Base-by-base conservation (phyloP, 2,797 vertebrate genomes). In the Crax fasciolata region DNA sequence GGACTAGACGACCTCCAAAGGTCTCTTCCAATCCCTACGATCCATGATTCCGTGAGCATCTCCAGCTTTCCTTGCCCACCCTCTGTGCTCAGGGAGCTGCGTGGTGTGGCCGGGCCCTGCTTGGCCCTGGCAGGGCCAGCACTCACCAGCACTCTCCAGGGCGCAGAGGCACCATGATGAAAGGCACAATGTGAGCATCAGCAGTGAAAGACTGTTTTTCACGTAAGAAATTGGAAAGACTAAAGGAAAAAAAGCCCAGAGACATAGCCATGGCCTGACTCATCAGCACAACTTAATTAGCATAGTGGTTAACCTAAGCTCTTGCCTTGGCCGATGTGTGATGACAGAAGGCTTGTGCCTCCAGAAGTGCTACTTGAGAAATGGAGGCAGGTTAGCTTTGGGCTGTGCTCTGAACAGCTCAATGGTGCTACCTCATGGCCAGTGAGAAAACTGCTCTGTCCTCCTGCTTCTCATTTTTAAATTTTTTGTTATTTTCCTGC, bases 351-450 rank as follows among this genome's bases (percentile, higher is more conserved):
- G 6, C 11, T 62, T 55, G n/a, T 48, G 35, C 35, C 70, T 73
- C 80, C 70, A 48, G 71, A 75, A 61, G 18, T 2, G 0, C 41
- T 61, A 19, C 66, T 61, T 51, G 30, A 27, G 54, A 57, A 82
- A 75, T 6, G 17, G 63, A 25, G 51, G 39, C 4, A 28, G n/a
- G 10, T 49, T 8, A 9, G 10, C 23, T 75, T 62, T 4, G 61
- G 30, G 44, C 10, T 86, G 52, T 44, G 43, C 27, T 62, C 54
- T 63, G 52, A 68, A 8, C 23, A 66, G 84, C 83, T 85, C 94
- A 38, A 65, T 1, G 59, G 81, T 87, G 93, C 87, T 91, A 52
- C 75, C 95, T 83, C 74, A 87, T 74, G 95, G 93, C 62, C 41
- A 76, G 61, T 65, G 38, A 80, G 54, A 83, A 93, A 91, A 90